Evolutionary conservation across 2,113 vertebrate genomes (phyloP).

Genomic region (Gallinago undulata): DNA sequence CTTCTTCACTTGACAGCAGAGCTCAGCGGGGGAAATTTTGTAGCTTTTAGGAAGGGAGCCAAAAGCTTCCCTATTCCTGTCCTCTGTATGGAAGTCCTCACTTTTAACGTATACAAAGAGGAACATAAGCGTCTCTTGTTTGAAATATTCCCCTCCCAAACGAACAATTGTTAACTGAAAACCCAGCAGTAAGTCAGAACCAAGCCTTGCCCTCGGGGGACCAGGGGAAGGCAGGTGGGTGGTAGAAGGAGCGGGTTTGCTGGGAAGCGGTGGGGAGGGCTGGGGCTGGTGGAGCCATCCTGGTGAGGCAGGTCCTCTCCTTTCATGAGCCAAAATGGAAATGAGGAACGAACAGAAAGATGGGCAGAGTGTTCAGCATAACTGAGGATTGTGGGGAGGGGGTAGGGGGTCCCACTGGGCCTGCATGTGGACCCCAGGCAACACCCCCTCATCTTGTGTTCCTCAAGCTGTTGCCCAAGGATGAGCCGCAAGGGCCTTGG

Average conservation of each 20-base stretch:
- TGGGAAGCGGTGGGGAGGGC: neutral
- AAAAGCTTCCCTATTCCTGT: neutral
- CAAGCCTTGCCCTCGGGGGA: neutral
- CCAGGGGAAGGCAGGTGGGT: fast-evolving
- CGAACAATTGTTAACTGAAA: neutral
- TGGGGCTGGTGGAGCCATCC: neutral
- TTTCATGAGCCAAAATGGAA: neutral
- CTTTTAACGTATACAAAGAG: neutral
- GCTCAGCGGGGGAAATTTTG: neutral
- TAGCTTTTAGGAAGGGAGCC: neutral
- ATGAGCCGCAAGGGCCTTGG: neutral
- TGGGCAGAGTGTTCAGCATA: neutral
- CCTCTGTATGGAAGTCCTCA: neutral
- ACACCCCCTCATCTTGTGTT: neutral
- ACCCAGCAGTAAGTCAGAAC: neutral
- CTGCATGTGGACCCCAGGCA: neutral
- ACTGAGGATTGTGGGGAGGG: neutral
- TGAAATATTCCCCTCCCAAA: neutral
- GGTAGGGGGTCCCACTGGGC: neutral
- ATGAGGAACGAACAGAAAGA: neutral
- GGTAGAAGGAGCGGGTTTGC: neutral
- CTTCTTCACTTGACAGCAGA: neutral
- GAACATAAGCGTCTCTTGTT: neutral
- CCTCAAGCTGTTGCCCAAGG: neutral
- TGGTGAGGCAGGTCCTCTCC: neutral